Conservation (phyloP, 2,888 invertebrate species). For the Eupsilia transversa region DNA sequence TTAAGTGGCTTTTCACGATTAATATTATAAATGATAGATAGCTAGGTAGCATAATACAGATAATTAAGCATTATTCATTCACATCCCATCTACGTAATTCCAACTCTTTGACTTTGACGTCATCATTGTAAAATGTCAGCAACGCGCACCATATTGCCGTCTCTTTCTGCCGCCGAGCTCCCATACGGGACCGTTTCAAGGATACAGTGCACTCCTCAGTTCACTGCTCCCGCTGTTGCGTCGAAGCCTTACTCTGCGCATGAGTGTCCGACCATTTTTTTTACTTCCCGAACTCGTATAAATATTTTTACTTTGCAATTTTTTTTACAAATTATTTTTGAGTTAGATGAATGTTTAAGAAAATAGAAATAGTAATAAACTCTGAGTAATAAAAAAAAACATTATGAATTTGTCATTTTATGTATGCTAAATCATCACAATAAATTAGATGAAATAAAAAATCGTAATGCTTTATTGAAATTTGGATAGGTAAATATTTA, state of each 20-base stretch:
- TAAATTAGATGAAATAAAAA: constrained; percentile 13
- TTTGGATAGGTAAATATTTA: constrained; percentile 43
- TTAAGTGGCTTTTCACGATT: too few relatives aligned
- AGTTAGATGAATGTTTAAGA: constrained; percentile 2
- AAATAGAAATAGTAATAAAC: not conserved
- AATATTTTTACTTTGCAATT: constrained; percentile 38
- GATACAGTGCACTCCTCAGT: constrained; percentile 87
- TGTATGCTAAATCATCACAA: constrained; percentile 1
- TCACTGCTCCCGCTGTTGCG: constrained; percentile 84
- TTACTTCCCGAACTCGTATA: constrained; percentile 61
- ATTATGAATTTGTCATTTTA: not conserved
- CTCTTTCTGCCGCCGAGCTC: constrained; percentile 79
- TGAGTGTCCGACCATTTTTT: constrained; percentile 63
- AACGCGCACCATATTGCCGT: constrained; percentile 74
- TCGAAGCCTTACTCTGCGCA: constrained; percentile 78
- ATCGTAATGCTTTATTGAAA: constrained; percentile 23
- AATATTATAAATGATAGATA: not conserved
- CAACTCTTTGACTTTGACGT: constrained; percentile 78
- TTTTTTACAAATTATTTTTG: constrained; percentile 13
- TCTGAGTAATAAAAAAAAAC: not conserved
- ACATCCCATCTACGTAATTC: constrained; percentile 22
- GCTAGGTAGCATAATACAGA: not conserved
- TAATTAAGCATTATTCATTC: not conserved
- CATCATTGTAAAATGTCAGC: constrained; percentile 82
- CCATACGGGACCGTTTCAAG: constrained; percentile 85